Conservation (phyloP, 2,113 vertebrate species). For the Thryonomys swinderianus region DNA sequence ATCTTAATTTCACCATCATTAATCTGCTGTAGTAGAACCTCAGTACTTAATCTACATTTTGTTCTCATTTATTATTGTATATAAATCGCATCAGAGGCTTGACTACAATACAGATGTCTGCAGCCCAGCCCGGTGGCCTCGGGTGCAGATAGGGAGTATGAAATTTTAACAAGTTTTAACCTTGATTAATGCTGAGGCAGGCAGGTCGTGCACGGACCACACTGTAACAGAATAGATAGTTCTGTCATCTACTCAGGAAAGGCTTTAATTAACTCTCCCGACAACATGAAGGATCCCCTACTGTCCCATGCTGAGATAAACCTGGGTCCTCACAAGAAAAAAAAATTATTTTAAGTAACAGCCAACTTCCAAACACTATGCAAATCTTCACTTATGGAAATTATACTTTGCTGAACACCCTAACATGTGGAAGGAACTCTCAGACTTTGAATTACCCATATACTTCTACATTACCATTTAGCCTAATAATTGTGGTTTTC, state of each 20-base stretch:
- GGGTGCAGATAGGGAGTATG: neutral
- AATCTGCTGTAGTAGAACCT: neutral
- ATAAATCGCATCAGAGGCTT: neutral
- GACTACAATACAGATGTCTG: neutral
- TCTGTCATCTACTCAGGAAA: neutral
- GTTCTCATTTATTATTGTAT: neutral
- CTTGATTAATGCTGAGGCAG: neutral
- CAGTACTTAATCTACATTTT: neutral
- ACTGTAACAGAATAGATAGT: neutral
- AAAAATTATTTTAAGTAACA: neutral
- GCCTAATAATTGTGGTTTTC: neutral
- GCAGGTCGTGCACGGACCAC: neutral
- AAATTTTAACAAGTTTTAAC: slow-evolving; percentile 5
- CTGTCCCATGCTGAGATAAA: neutral
- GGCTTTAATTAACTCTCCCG: neutral
- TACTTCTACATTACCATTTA: neutral
- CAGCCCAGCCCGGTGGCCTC: neutral
- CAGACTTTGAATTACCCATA: neutral
- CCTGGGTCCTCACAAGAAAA: neutral
- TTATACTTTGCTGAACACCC: neutral
- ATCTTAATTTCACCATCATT: neutral
- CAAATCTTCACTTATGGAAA: neutral
- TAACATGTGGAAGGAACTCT: neutral
- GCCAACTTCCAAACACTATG: neutral
- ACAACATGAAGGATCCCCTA: neutral